A percentile compares a stretch with the other conserved stretches of the same genome.
Evolutionary conservation across 2,797 vertebrate genomes (phyloP).

Genomic region (Xenops minutus): DNA sequence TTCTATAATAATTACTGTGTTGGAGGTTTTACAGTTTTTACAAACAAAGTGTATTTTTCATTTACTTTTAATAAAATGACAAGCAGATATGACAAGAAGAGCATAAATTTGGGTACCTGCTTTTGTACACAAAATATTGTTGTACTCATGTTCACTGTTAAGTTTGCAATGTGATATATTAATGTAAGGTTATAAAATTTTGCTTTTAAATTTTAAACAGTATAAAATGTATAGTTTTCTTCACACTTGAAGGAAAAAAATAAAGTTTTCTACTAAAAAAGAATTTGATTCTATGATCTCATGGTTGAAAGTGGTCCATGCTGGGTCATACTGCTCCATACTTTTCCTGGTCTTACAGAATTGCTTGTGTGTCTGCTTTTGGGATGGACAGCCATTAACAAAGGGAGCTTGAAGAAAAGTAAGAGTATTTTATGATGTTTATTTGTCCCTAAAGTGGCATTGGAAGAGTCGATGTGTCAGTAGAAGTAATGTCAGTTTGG

Average conservation of each 20-base stretch:
- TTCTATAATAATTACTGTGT: conserved; percentile 16
- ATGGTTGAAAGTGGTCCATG: not conserved
- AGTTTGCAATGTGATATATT: conserved; percentile 31
- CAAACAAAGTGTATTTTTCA: conserved; percentile 3
- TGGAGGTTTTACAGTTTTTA: conserved; percentile 11
- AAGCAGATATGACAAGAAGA: not conserved
- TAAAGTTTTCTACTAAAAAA: conserved; percentile 73
- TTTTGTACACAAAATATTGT: not conserved
- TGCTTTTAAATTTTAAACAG: not conserved
- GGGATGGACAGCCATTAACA: not conserved
- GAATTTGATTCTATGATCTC: not conserved
- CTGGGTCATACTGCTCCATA: accelerated
- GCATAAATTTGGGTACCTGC: not conserved
- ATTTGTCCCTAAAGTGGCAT: not conserved
- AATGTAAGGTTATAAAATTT: conserved; percentile 21
- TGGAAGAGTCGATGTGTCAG: not conserved
- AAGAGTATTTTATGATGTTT: not conserved
- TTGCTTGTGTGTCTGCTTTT: not conserved
- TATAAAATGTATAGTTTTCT: conserved; percentile 48
- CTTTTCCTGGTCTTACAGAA: not conserved
- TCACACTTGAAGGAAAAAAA: conserved; percentile 49
- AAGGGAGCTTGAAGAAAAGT: not conserved
- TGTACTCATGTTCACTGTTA: not conserved
- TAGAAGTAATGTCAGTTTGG: accelerated
- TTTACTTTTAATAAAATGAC: conserved; percentile 33